A percentile compares a stretch with the other conserved stretches of the same genome.
Conservation (phyloP, 2,113 vertebrate species). For the Craseonycteris thonglongyai region DNA sequence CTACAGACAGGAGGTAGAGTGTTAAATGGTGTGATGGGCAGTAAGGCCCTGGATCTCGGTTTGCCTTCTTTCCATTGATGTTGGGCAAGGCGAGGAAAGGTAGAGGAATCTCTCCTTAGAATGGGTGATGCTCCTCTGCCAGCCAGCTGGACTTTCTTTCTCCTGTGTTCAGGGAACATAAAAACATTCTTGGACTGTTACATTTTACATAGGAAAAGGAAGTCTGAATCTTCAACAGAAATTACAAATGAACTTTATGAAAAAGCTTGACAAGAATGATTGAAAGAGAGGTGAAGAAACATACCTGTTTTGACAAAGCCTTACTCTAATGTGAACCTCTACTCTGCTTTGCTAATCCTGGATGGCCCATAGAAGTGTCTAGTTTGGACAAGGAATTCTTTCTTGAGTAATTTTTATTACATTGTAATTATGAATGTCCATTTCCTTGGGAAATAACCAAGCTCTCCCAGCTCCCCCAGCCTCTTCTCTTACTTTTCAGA, state of each 20-base stretch:
- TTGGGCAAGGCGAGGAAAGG: background rate
- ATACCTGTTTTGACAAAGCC: background rate
- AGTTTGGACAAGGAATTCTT: background rate
- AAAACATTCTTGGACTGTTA: background rate
- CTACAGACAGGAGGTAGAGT: background rate
- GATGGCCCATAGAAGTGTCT: background rate
- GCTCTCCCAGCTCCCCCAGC: background rate
- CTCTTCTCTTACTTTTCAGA: background rate
- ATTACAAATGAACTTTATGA: background rate
- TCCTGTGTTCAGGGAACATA: background rate
- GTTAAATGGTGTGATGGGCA: too few relatives aligned
- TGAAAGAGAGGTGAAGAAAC: background rate
- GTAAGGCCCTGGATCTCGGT: background rate
- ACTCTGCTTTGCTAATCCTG: background rate
- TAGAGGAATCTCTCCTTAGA: background rate
- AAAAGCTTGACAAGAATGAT: background rate
- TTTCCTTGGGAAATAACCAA: background rate
- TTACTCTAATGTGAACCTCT: background rate
- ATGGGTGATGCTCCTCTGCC: background rate
- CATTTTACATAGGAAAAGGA: background rate
- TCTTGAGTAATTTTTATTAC: background rate
- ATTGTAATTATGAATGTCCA: background rate
- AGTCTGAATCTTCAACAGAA: background rate
- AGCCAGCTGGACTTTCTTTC: background rate
- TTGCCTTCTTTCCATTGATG: background rate